Evolutionary conservation across 2,888 invertebrate species (phyloP), one percentile per base, ranked within the genome.

Genomic region (Drosophila kambysellisi): DNA sequence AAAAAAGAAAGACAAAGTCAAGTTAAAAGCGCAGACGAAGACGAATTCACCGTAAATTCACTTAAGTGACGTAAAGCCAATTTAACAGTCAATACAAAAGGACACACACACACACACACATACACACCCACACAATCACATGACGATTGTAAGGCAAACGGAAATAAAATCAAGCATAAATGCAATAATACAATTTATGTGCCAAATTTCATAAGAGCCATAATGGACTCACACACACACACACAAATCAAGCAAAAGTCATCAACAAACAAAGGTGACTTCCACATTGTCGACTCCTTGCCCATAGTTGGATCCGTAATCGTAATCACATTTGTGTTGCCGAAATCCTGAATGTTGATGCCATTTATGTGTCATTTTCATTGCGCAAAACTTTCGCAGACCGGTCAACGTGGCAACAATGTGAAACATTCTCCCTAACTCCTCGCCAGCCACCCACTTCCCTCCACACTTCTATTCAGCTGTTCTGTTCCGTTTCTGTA

Each of bases 151-250:
- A 65, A 73, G 76, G 83, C 78, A 87, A 88, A 82, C 80, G 86
- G 86, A 88, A 88, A 89, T 88, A 88, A 88, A 88, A 88, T 89
- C 88, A 88, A 89, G 88, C 88, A 84, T 86, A 88, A 88, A 88
- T 88, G 86, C 89, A 89, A 88, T 88, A 88, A 88, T 86, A 88
- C 89, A 88, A 88, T 88, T 88, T 88, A 86, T 88, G 88, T 82
- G 89, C 85, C 84, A 82, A 83, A 84, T 84, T 84, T 84, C 83
- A 83, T 83, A 83, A 83, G 80, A 77, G 74, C 75, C 69, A 83
- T 87, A 89, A 84, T 86, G 83, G 89, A 87, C 79, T 58, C 56
- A 57, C 74, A 73, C 66, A 76, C 71, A 79, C 37, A 68, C 58
- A 71, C 51, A 68, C 70, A 79, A 79, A 81, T 81, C 81, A 79